Conservation (phyloP, 2,797 vertebrate genomes). For the Fistularia tabacaria region DNA sequence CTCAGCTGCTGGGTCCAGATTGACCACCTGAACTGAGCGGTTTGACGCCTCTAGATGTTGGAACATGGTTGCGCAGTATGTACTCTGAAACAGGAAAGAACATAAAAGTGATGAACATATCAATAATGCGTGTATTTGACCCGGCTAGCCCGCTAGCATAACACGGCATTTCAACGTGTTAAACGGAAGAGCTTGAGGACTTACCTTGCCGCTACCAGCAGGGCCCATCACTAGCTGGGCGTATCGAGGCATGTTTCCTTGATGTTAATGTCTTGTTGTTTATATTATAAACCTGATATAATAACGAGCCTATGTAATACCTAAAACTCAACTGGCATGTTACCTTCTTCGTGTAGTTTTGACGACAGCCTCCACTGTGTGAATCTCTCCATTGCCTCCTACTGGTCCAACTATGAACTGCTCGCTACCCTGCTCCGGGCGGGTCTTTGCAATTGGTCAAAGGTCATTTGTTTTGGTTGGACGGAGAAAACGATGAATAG, state of each 20-base stretch:
- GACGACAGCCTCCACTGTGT: too few species aligned
- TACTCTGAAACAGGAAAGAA: constrained; percentile 78
- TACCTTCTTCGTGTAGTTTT: too few species aligned
- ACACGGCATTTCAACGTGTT: neutral
- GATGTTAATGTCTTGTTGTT: neutral
- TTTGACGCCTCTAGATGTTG: constrained; percentile 85
- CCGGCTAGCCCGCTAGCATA: constrained; percentile 24
- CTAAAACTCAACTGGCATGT: too few species aligned
- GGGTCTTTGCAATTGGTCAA: too few species aligned
- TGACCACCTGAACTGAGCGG: constrained; percentile 92
- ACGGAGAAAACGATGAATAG: too few species aligned
- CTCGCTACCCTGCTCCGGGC: too few species aligned
- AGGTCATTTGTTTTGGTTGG: too few species aligned
- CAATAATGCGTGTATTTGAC: too few species aligned
- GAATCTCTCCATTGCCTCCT: too few species aligned
- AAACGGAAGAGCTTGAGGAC: neutral
- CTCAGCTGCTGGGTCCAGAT: constrained; percentile 93
- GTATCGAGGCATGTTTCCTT: constrained; percentile 84
- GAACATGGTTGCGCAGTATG: constrained; percentile 91
- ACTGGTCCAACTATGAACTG: too few species aligned
- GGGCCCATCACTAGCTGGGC: constrained; percentile 97
- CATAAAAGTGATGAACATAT: neutral
- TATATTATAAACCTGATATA: neutral
- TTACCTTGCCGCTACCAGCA: constrained; percentile 94
- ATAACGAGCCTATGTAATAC: neutral